A percentile compares a stretch with the other conserved stretches of the same genome.
Conservation (phyloP, 1,140 invertebrate genomes). For the Trachymyrmex cornetzi region DNA sequence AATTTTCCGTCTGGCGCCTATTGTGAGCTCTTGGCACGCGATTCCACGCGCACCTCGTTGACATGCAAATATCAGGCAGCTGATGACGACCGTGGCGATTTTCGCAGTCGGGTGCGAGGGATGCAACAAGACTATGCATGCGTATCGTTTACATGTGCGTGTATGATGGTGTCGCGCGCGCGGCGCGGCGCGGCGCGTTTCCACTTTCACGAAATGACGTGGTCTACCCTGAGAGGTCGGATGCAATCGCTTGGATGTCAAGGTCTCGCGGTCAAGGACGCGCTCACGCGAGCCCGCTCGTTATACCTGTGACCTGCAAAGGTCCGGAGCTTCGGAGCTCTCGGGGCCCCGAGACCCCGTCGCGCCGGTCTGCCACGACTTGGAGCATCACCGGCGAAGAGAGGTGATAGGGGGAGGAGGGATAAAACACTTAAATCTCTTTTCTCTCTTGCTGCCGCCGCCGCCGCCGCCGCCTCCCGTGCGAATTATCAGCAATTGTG, state of each 20-base stretch:
- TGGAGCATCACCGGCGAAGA: conserved; percentile 17
- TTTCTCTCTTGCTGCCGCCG: conserved; percentile 43
- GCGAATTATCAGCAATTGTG: neutral
- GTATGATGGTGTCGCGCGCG: neutral
- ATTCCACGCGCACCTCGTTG: conserved; percentile 43
- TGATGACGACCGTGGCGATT: conserved; percentile 28
- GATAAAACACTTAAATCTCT: conserved; percentile 70
- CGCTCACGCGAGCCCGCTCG: conserved; percentile 33
- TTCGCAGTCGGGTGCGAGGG: conserved; percentile 23
- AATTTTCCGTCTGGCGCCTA: conserved; percentile 26
- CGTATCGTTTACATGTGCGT: neutral
- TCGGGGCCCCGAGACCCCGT: conserved; percentile 21
- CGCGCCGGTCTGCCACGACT: conserved; percentile 31
- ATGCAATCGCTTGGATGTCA: conserved; percentile 66
- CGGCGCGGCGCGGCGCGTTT: conserved; percentile 25
- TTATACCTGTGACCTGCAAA: conserved; percentile 64
- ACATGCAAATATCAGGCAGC: conserved; percentile 53
- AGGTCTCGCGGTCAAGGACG: conserved; percentile 72
- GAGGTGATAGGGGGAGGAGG: conserved; percentile 17
- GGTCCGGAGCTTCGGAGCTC: conserved; percentile 1
- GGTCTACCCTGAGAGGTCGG: conserved; percentile 66
- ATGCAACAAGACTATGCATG: conserved; percentile 29
- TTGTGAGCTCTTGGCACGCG: conserved; percentile 32
- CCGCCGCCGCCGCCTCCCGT: conserved; percentile 10
- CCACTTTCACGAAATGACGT: conserved; percentile 67